Evolutionary conservation across 1,140 invertebrate species (phyloP).

Genomic region (Drosophila repleta): DNA sequence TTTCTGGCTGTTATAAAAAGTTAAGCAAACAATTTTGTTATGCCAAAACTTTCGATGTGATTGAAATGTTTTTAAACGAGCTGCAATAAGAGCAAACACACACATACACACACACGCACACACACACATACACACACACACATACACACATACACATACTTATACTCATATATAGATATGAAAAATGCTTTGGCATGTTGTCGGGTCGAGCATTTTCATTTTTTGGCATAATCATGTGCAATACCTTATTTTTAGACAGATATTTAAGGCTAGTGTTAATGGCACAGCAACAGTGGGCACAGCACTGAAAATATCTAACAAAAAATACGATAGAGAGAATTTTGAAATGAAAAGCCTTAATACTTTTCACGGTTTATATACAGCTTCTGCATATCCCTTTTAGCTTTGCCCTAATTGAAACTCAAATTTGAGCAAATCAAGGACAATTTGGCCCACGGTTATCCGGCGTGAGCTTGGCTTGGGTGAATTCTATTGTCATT

Average conservation of each 20-base stretch:
- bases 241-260: not conserved
- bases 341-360: too few relatives aligned
- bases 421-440: not conserved
- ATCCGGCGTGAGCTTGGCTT: not conserved
- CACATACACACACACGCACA: not conserved
- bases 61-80: constrained; percentile 75
- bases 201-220: constrained; percentile 19
- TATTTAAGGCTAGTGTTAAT: constrained; percentile 10
- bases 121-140: not conserved
- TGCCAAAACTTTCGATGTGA: constrained; percentile 72
- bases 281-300: not conserved
- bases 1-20: constrained; percentile 18
- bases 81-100: constrained; percentile 38
- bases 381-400: too few relatives aligned
- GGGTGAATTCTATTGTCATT: constrained; percentile 22
- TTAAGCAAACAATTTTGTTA: constrained; percentile 53
- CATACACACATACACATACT: not conserved
- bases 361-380: too few relatives aligned
- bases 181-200: constrained; percentile 32
- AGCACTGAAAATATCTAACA: not conserved
- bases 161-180: not conserved
- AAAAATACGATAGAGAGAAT: not conserved
- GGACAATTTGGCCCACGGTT: constrained; percentile 1
- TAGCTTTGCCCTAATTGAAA: too few relatives aligned
- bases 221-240: constrained; percentile 32